These are phyloP conservation scores for Clarias magur DNA, from an alignment of 2,113 vertebrate species.

Conservation along the genomic window DNA sequence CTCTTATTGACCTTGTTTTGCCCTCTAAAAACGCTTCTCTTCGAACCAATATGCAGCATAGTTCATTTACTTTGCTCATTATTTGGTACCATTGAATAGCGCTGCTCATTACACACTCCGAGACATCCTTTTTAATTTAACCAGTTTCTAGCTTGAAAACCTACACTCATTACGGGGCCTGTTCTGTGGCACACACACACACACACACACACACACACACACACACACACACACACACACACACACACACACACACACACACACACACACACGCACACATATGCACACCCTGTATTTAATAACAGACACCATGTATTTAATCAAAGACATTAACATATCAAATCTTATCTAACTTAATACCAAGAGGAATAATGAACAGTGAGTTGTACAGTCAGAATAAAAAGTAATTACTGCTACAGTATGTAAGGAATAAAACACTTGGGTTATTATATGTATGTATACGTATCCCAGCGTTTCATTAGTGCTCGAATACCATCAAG, in stretches of 20 bases:
- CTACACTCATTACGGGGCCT: background rate
- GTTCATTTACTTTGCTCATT: conserved; percentile 16
- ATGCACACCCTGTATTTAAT: background rate
- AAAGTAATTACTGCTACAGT: background rate
- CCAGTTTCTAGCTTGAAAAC: background rate
- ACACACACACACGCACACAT: background rate
- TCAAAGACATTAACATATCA: background rate
- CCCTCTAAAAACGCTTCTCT: background rate
- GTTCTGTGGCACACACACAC: background rate
- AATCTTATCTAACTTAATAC: background rate
- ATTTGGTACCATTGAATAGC: background rate
- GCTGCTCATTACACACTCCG: background rate
- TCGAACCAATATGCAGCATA: background rate
- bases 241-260: background rate
- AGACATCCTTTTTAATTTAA: background rate
- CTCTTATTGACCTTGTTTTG: conserved; percentile 13
- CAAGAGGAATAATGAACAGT: background rate
- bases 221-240: no score
- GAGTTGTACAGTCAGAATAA: background rate
- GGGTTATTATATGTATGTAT: background rate
- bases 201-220: background rate
- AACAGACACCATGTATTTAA: background rate
- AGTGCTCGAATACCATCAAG: no score
- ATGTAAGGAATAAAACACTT: background rate
- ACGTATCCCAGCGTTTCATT: no score